Percentiles rank a stretch among this genome's conserved stretches.
Evolutionary conservation across 2,113 vertebrate species (phyloP).

Genomic region (Podarcis cretensis): DNA sequence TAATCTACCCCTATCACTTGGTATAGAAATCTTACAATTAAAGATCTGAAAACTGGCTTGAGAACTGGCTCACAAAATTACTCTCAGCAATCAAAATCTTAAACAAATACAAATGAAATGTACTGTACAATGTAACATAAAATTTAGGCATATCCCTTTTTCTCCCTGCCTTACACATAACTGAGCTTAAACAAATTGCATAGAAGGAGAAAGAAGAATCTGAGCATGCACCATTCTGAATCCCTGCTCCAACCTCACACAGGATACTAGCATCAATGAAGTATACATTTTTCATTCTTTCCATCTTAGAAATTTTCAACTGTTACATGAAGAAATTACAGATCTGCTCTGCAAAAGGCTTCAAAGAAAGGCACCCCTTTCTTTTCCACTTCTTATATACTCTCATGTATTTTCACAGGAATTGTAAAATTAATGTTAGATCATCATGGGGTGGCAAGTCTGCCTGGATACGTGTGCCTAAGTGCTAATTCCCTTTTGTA

Average conservation of each 20-base stretch:
- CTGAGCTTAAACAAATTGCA: neutral
- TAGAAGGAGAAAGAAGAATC: neutral
- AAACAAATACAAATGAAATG: neutral
- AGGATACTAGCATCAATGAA: neutral
- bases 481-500: neutral
- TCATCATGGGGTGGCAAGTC: too few species aligned
- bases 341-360: neutral
- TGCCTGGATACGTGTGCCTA: too few species aligned
- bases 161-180: neutral
- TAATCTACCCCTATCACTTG: too few species aligned
- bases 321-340: rapidly evolving
- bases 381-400: neutral
- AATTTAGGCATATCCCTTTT: neutral
- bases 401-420: neutral
- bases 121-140: neutral
- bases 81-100: neutral
- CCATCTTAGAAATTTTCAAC: neutral
- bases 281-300: neutral
- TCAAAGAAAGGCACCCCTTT: neutral
- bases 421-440: neutral
- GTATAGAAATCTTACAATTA: too few species aligned
- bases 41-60: too few species aligned
- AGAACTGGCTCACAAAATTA: neutral
- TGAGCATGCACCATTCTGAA: neutral
- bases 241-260: neutral